These are phyloP conservation scores for Coracias cyanogaster DNA, from an alignment of 2,797 vertebrate species.

Conservation along the genomic window DNA sequence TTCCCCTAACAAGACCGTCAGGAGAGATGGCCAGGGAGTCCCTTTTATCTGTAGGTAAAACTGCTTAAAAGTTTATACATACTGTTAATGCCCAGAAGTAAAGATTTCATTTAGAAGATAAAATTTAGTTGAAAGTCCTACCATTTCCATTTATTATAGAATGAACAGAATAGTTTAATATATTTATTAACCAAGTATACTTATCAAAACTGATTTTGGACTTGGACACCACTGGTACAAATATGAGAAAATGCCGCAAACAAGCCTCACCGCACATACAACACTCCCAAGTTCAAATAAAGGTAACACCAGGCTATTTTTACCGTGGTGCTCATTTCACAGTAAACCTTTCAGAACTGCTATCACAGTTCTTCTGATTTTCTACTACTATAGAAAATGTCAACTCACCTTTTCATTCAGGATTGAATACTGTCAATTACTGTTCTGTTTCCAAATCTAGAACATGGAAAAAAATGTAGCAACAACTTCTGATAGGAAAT, in stretches of 20 bases:
- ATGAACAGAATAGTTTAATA: neutral
- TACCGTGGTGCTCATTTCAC: neutral
- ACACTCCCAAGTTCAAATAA: neutral
- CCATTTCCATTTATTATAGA: neutral
- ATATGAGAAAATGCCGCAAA: neutral
- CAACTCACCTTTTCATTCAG: neutral
- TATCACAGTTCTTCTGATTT: neutral
- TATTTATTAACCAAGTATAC: neutral
- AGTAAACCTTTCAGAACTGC: neutral
- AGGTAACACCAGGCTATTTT: neutral
- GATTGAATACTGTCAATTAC: neutral
- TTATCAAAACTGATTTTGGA: neutral
- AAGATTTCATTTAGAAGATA: neutral
- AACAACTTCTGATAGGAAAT: neutral
- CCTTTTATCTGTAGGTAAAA: neutral
- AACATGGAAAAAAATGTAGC: neutral
- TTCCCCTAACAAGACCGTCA: neutral
- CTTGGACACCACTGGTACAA: neutral
- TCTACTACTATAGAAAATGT: neutral
- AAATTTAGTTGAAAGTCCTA: neutral
- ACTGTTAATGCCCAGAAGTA: neutral
- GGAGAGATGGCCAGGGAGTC: neutral
- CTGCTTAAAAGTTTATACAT: neutral
- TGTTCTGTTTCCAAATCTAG: neutral
- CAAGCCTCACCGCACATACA: neutral